Evolutionary conservation across 2,888 invertebrate genomes (phyloP).

Genomic region (Epinotia brunnichana): DNA sequence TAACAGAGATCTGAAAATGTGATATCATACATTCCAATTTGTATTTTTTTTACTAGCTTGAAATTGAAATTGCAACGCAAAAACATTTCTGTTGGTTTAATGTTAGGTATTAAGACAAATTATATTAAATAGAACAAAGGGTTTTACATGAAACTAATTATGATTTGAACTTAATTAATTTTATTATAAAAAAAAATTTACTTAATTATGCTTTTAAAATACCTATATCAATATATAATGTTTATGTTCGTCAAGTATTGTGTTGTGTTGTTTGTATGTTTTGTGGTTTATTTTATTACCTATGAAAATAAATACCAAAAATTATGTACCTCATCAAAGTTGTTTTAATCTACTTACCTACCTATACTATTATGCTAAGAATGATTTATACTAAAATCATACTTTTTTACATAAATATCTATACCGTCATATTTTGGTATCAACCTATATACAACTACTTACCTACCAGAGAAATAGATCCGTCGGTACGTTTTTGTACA

Average conservation of each 20-base stretch:
- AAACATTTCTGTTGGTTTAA: neutral
- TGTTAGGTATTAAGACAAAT: neutral
- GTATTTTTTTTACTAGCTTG: neutral
- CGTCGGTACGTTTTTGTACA: too few relatives aligned
- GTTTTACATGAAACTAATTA: neutral
- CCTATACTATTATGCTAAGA: too few relatives aligned
- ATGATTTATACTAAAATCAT: too few relatives aligned
- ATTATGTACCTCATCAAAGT: constrained; percentile 9
- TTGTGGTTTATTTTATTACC: constrained; percentile 31
- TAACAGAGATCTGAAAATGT: neutral
- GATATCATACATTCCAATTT: constrained; percentile 4
- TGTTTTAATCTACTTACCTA: constrained; percentile 6
- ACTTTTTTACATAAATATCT: too few relatives aligned
- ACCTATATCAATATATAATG: neutral
- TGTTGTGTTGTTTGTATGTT: constrained; percentile 11
- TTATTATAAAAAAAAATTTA: constrained; percentile 5
- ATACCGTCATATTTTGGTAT: too few relatives aligned
- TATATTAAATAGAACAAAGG: neutral
- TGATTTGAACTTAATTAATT: constrained; percentile 7
- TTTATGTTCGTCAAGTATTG: constrained; percentile 25
- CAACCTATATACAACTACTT: too few relatives aligned
- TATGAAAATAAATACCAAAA: constrained; percentile 24
- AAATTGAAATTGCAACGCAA: neutral
- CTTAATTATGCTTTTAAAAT: constrained; percentile 18
- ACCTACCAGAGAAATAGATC: too few relatives aligned